These are phyloP conservation scores for Aromia moschata DNA, from an alignment of 2,888 invertebrate genomes.

Conservation along the genomic window DNA sequence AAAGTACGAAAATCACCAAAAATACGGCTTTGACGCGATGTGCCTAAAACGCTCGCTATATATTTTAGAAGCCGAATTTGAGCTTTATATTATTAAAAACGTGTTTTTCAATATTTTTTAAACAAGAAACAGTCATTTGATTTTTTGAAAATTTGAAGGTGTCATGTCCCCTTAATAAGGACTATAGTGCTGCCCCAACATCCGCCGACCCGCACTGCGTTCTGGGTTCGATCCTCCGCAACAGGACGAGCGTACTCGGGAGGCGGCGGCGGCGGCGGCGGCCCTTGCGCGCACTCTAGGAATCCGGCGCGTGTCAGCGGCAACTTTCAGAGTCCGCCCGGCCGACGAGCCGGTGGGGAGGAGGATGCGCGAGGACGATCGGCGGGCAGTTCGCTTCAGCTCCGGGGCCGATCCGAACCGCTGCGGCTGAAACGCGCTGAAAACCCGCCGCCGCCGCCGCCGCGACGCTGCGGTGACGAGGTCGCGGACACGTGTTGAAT, in stretches of 20 bases:
- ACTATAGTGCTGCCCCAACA: no score
- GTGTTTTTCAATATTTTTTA: no score
- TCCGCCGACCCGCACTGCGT: no score
- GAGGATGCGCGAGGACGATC: conserved; percentile 29
- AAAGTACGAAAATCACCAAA: no score
- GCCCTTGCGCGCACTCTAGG: background rate
- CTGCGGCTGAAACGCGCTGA: conserved; percentile 2
- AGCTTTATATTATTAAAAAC: no score
- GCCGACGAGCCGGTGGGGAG: conserved; percentile 35
- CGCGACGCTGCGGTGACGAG: conserved; percentile 7
- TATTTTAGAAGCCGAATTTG: no score
- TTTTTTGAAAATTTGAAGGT: no score
- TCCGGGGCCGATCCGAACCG: conserved; percentile 24
- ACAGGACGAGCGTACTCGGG: background rate
- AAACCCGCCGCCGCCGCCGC: conserved; percentile 10
- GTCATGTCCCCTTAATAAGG: no score
- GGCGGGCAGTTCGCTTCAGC: conserved; percentile 34
- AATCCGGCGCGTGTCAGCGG: conserved; percentile 5
- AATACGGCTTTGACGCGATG: no score
- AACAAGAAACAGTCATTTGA: no score
- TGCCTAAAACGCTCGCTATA: no score
- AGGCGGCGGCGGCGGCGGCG: background rate
- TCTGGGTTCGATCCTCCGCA: background rate
- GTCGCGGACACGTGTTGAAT: conserved; percentile 35
- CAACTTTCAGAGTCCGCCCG: conserved; percentile 33